Conservation (phyloP, 2,113 vertebrate species). For the Notothenia coriiceps region DNA sequence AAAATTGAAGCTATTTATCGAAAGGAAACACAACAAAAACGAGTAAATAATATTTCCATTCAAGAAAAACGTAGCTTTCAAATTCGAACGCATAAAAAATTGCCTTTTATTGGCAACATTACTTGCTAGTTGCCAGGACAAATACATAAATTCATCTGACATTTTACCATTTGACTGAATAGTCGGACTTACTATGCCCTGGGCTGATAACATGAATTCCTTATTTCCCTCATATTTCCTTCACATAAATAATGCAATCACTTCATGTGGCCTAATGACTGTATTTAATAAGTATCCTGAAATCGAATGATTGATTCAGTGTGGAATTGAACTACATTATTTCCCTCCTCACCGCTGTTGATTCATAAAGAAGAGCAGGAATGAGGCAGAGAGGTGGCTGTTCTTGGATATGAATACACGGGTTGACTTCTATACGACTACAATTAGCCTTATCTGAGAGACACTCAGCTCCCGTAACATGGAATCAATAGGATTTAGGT, state of each 20-base stretch:
- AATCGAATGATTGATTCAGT: slow-evolving; percentile 42
- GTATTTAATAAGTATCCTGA: slow-evolving; percentile 43
- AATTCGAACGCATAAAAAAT: slow-evolving; percentile 63
- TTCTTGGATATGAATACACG: background rate
- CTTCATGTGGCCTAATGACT: slow-evolving; percentile 58
- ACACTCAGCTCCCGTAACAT: slow-evolving; percentile 53
- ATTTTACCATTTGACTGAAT: slow-evolving; percentile 72
- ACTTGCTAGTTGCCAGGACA: slow-evolving; percentile 47
- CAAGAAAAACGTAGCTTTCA: slow-evolving; percentile 32
- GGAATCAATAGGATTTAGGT: slow-evolving; percentile 65
- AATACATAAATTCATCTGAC: slow-evolving; percentile 75
- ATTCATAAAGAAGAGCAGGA: slow-evolving; percentile 36
- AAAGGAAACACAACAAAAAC: background rate
- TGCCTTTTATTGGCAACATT: slow-evolving; percentile 60
- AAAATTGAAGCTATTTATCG: slow-evolving; percentile 3
- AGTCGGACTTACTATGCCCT: slow-evolving; percentile 57
- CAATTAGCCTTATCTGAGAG: slow-evolving; percentile 49
- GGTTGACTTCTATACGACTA: slow-evolving; percentile 33
- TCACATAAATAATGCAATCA: slow-evolving; percentile 69
- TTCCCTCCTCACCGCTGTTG: slow-evolving; percentile 9
- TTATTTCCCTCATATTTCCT: slow-evolving; percentile 61
- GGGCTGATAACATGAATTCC: slow-evolving; percentile 56
- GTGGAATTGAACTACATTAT: slow-evolving; percentile 46
- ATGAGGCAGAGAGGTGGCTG: background rate
- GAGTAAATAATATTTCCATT: slow-evolving; percentile 28